A percentile compares a stretch with the other conserved stretches of the same genome.
Conservation (phyloP, 64 coral and sea anemone genomes). For the Pachyseris speciosa region DNA sequence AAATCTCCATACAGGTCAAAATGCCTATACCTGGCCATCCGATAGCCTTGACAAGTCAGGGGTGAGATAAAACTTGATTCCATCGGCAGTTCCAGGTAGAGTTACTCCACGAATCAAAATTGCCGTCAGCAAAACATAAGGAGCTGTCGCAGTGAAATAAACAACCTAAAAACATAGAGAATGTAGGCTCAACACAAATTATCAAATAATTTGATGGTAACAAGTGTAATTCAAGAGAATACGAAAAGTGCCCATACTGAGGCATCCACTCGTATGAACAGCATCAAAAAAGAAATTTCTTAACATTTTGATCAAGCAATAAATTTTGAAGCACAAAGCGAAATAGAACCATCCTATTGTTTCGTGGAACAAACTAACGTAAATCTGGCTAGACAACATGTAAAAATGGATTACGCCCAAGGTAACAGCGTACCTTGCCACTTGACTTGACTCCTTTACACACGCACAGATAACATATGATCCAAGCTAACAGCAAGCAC, state of each 20-base stretch:
- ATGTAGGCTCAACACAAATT: neutral
- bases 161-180: constrained; percentile 72
- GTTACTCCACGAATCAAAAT: constrained; percentile 82
- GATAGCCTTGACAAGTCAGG: constrained; percentile 72
- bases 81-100: constrained; percentile 66
- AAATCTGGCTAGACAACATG: too few species aligned
- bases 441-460: constrained; percentile 77
- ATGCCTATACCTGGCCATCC: constrained; percentile 55
- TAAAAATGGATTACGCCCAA: too few species aligned
- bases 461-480: constrained; percentile 75
- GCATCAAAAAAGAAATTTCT: too few species aligned
- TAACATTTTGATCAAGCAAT: too few species aligned
- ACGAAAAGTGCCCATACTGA: too few species aligned
- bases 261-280: too few species aligned
- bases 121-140: constrained; percentile 81
- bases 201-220: too few species aligned
- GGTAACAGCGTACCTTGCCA: constrained; percentile 49
- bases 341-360: too few species aligned
- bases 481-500: constrained; percentile 68
- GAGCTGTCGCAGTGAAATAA: constrained; percentile 94
- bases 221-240: too few species aligned
- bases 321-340: too few species aligned
- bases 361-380: too few species aligned
- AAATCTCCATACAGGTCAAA: too few species aligned
- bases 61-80: constrained; percentile 87